Evolutionary conservation across 2,113 vertebrate genomes (phyloP), one percentile per base, ranked within the genome.

Genomic region (Oriolus oriolus): DNA sequence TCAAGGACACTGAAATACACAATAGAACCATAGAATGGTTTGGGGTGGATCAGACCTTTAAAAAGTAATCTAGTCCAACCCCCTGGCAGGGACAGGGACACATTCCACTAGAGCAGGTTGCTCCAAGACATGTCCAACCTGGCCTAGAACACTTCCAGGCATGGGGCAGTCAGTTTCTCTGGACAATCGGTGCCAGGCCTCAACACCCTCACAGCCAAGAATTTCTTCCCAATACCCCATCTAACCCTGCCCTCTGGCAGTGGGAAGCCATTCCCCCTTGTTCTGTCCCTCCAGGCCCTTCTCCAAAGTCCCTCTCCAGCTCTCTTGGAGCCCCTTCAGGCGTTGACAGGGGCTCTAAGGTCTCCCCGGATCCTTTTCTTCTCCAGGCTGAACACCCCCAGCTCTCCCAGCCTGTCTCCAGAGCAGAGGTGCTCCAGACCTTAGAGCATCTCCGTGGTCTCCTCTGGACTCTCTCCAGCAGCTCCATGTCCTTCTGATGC

Each of bases 51-150:
- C 8, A 52, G 18, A 53, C 12, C 15, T 78, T 19, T 47, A 49
- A 41, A 41, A 56, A 47, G n/a, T 41, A 23, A 23, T 27, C 9
- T 45, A 27, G 18, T 45, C 28, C 49, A 37, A 14, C 11, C 8
- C 6, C 20, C 30, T 50, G 17, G 17, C 63, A 52, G 0, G 0
- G 10, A 23, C 42, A 65, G 9, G 44, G 21, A 42, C 30, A 26
- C 9, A 6, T 68, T 59, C 45, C 33, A 27, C 22, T 31, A 33
- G 9, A 37, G 7, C 8, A 18, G 33, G 33, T 26, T 52, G 27
- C 11, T 52, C 11, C 14, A 77, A 44, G 35, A 8, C 49, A 2
- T 0, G 0, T 20, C 23, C 23, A 41, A 1, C 22, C 33, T 37
- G 17, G 6, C 37, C 45, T 52, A 2, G 27, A 41, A 31, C 16